Evolutionary conservation across 2,797 vertebrate species (phyloP), one percentile per base, ranked within the genome.

Genomic region (Coreius guichenoti): DNA sequence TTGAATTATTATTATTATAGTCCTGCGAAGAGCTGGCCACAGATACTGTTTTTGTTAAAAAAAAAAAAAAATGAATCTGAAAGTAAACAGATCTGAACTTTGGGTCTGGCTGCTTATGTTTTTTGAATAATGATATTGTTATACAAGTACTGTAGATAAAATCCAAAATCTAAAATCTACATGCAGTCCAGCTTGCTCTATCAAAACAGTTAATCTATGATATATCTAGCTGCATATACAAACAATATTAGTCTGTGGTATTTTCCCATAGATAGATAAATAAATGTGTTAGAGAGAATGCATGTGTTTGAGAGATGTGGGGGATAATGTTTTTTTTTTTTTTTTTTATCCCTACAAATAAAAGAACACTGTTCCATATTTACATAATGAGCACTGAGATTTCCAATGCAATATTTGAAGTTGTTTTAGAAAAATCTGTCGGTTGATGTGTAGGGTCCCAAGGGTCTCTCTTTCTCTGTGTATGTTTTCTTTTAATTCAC

Each of bases 401-500:
- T 36, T 81, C 73, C 58, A 47, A 26, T 45, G 36, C 14, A 29
- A 47, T n/a, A 78, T 84, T 74, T 54, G 54, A 86, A 68, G 58
- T 51, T 84, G 82, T 83, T 88, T 43, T 81, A 47, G 56, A 68
- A 81, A 81, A 88, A 29, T 78, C 16, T 81, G 49, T 74, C 2
- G 16, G 45, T 86, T 81, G 58, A 87, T 84, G 73, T 39, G 26
- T 29, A 29, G 31, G 19, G 3, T 70, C 67, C 26, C 31, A 69
- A 72, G 58, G 65, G 58, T 76, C 21, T 72, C 21, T 72, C 39
- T 81, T 16, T 72, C 39, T 63, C 21, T 81, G 63, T 76, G 26
- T 90, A 54, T 86, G 13, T 47, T 89, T 88, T 84, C 61, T 89
- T 89, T 93, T 93, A 93, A 90, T 93, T 93, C 92, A 89, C 90